Evolutionary conservation across 2,888 invertebrate genomes (phyloP).

Genomic region (Meteorus cinctellus): DNA sequence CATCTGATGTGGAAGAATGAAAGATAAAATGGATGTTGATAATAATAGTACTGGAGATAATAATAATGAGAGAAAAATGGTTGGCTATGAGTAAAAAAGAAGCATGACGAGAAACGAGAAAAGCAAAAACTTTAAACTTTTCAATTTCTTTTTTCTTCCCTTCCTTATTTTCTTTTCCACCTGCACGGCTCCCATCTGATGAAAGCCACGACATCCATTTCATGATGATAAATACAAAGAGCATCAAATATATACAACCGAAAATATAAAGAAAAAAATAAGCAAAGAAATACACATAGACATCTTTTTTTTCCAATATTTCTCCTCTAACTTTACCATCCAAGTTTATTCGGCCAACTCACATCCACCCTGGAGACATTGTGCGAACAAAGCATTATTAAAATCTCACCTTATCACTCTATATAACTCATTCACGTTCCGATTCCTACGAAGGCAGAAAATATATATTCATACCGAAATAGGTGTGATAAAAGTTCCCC

Average conservation of each 20-base stretch:
- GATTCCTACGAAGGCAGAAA: constrained; percentile 24
- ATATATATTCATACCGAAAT: not conserved
- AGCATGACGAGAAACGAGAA: not conserved
- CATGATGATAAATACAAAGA: constrained; percentile 33
- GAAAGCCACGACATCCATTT: constrained; percentile 27
- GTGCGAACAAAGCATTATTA: constrained; percentile 22
- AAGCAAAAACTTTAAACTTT: not conserved
- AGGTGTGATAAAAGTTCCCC: not conserved
- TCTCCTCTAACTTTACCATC: constrained; percentile 11
- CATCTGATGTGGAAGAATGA: too few relatives aligned
- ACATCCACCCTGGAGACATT: constrained; percentile 14
- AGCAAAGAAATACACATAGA: too few relatives aligned
- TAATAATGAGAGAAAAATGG: constrained; percentile 1
- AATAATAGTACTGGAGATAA: not conserved
- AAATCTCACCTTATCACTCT: not conserved
- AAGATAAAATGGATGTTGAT: too few relatives aligned
- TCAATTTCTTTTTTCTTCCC: not conserved
- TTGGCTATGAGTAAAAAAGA: not conserved
- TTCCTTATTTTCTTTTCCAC: not conserved
- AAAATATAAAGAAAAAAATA: not conserved
- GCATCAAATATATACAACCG: not conserved
- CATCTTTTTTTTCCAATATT: constrained; percentile 7
- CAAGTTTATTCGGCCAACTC: constrained; percentile 29
- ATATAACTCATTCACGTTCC: constrained; percentile 25
- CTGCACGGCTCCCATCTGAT: constrained; percentile 16